A percentile compares a stretch with the other conserved stretches of the same genome.
phyloP scores from a whole-genome alignment of 1,140 invertebrate species.

The Bactericera cockerelli region DNA sequence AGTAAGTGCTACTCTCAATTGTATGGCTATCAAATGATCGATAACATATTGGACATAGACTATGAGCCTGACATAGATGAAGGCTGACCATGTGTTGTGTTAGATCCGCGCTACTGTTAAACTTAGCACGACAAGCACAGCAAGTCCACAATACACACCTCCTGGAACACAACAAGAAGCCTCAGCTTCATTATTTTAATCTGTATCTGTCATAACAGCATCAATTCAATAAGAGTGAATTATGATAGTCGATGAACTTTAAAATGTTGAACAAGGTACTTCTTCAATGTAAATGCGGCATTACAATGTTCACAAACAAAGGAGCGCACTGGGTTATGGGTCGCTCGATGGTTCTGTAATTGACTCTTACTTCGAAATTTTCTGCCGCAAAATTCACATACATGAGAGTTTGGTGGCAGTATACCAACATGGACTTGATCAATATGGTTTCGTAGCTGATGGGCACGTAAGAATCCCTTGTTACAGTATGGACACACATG shows the following conservation, averaged over 20 bases:
- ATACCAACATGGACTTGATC: not conserved
- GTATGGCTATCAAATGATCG: no score
- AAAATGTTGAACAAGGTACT: not conserved
- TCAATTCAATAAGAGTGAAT: no score
- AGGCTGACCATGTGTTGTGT: not conserved
- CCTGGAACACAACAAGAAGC: not conserved
- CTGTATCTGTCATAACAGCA: no score
- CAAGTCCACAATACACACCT: not conserved
- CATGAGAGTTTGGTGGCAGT: not conserved
- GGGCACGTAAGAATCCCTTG: not conserved
- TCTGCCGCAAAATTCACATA: not conserved
- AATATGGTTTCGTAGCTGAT: not conserved
- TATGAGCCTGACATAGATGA: no score
- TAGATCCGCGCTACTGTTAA: not conserved
- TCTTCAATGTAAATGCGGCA: not conserved
- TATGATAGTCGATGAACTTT: not conserved
- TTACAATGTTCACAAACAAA: slow-evolving; percentile 3
- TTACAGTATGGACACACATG: not conserved
- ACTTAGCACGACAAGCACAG: not conserved
- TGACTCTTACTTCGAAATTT: not conserved
- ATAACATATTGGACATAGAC: no score
- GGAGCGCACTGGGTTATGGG: not conserved
- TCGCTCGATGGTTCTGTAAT: not conserved
- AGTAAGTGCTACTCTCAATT: no score
- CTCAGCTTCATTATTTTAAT: no score